Conservation (phyloP, 2,113 vertebrate genomes). For the Heterocephalus glaber region DNA sequence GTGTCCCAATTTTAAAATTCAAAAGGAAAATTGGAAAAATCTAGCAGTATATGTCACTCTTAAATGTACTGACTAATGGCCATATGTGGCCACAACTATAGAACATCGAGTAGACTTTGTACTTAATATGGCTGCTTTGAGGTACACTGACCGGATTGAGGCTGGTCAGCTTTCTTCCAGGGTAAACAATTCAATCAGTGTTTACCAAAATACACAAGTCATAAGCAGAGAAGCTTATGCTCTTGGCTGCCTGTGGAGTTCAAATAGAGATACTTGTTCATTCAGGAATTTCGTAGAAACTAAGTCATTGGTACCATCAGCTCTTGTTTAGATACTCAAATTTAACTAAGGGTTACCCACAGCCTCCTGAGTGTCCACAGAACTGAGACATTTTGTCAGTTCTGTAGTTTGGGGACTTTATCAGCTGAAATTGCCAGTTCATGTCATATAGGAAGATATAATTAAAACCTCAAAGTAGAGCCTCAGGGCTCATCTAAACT, state of each 20-base stretch:
- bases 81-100: neutral
- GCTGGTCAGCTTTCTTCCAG: neutral
- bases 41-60: neutral
- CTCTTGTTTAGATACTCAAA: constrained; percentile 32
- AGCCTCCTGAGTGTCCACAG: neutral
- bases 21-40: constrained; percentile 24
- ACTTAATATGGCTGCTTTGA: neutral
- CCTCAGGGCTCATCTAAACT: neutral
- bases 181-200: neutral
- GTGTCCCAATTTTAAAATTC: constrained; percentile 43
- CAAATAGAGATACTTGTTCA: neutral
- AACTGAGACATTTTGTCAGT: neutral
- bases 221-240: neutral
- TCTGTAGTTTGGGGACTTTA: constrained; percentile 17
- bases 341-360: neutral
- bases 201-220: neutral
- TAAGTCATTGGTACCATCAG: neutral
- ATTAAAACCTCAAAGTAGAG: neutral
- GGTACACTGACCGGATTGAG: neutral
- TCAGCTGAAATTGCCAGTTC: neutral
- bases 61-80: neutral
- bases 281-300: constrained; percentile 1
- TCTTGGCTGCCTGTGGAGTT: neutral
- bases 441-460: neutral
- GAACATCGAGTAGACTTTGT: neutral